Percentiles rank a stretch among this genome's conserved stretches.
phyloP scores from a whole-genome alignment of 2,113 vertebrate genomes.

The Etia nguti region DNA sequence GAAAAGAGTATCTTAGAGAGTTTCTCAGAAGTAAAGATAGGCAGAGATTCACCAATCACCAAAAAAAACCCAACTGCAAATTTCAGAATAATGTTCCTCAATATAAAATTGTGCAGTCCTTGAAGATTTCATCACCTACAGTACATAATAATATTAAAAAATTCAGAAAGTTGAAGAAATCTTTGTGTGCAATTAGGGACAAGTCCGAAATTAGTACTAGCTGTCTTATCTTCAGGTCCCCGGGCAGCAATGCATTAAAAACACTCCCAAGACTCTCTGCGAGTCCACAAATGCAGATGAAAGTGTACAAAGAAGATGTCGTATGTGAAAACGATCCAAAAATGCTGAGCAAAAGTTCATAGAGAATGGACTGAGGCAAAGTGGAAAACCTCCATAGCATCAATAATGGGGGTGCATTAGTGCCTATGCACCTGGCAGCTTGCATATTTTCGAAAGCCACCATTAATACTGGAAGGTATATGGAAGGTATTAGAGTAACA shows the following conservation, averaged over 20 bases:
- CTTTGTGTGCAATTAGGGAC: background rate
- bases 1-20: background rate
- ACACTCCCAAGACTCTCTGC: background rate
- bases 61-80: background rate
- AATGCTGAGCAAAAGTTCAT: background rate
- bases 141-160: background rate
- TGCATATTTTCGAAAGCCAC: background rate
- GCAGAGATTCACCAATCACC: background rate
- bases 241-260: background rate
- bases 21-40: background rate
- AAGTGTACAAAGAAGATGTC: background rate
- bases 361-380: background rate
- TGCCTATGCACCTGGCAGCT: background rate
- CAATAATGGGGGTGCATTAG: background rate
- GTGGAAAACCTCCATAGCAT: background rate
- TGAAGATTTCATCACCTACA: background rate
- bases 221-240: background rate
- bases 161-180: background rate
- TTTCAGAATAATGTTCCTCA: background rate
- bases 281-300: background rate
- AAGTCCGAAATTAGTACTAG: background rate
- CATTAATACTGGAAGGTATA: background rate
- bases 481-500: background rate
- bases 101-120: background rate
- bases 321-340: background rate